These are phyloP conservation scores for Gandaritis pyraliata DNA, from an alignment of 2,888 invertebrate species.

Conservation along the genomic window DNA sequence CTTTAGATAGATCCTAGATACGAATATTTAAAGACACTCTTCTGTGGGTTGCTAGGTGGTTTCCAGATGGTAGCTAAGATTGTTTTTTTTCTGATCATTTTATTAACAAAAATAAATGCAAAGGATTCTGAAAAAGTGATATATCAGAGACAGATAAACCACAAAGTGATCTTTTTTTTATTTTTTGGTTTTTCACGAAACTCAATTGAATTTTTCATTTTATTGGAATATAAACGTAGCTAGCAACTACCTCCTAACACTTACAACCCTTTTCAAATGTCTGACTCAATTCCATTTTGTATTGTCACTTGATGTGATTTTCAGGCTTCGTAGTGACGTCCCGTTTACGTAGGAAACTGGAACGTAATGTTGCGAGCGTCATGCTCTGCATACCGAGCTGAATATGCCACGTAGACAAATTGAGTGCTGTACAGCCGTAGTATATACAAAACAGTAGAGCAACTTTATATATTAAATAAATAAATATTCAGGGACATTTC, in stretches of 20 bases:
- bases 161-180: too few species aligned
- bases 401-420: constrained; percentile 58
- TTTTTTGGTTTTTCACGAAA: too few species aligned
- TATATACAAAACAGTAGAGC: constrained; percentile 16
- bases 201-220: neutral
- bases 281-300: constrained; percentile 54
- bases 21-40: too few species aligned
- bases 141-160: too few species aligned
- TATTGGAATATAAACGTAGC: neutral
- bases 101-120: too few species aligned
- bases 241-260: neutral
- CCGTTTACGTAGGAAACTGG: constrained; percentile 57
- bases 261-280: constrained; percentile 43
- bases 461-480: neutral
- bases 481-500: too few species aligned
- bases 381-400: constrained; percentile 56
- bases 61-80: too few species aligned
- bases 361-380: constrained; percentile 64
- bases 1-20: too few species aligned
- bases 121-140: too few species aligned
- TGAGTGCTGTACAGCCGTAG: constrained; percentile 52
- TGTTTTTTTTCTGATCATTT: too few species aligned
- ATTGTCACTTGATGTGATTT: constrained; percentile 65
- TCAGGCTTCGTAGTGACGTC: constrained; percentile 58
- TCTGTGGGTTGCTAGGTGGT: too few species aligned